Evolutionary conservation across 2,113 vertebrate species (phyloP).

Genomic region (Fregetta grallaria): DNA sequence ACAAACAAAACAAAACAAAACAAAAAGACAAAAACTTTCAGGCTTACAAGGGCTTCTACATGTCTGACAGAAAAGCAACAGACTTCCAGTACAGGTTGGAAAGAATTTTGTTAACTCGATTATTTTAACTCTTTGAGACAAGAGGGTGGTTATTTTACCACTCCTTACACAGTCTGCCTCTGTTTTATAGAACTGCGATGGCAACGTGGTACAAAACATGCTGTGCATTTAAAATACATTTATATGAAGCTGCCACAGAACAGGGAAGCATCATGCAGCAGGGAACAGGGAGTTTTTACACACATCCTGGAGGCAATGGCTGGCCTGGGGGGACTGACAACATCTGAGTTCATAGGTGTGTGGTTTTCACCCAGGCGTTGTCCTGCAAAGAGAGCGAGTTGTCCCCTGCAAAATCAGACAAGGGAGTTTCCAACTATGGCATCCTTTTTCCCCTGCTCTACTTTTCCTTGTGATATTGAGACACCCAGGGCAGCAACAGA

Average conservation of each 20-base stretch:
- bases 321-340: neutral
- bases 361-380: neutral
- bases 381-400: neutral
- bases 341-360: neutral
- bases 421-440: neutral
- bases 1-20: neutral
- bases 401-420: neutral
- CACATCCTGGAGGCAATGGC: neutral
- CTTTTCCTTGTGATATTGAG: slow-evolving; percentile 3
- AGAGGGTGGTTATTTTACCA: neutral
- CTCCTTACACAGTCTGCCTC: neutral
- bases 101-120: neutral
- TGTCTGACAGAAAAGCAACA: neutral
- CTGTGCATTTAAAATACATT: neutral
- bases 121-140: neutral
- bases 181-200: neutral
- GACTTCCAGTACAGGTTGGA: neutral
- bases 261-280: neutral
- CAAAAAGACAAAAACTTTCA: neutral
- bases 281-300: neutral
- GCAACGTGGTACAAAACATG: neutral
- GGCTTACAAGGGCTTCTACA: neutral
- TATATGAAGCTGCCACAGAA: neutral
- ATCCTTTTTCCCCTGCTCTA: neutral
- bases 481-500: slow-evolving; percentile 10